Conservation (phyloP, 1,140 invertebrate genomes). For the Drosophila insularis region DNA sequence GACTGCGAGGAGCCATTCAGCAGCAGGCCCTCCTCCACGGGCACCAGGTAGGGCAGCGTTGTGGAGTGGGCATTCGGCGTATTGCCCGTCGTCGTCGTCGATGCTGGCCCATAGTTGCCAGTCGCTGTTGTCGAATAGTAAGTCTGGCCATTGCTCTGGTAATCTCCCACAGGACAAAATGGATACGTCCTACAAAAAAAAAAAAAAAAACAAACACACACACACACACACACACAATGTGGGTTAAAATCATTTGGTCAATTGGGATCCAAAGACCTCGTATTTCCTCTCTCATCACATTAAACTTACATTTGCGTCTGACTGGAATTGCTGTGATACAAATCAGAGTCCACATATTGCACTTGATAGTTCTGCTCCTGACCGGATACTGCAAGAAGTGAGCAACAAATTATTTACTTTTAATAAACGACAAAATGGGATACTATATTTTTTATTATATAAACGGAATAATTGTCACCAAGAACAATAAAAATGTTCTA, state of each 20-base stretch:
- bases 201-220: too few relatives aligned
- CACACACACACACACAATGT: background rate
- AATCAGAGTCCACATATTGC: slow-evolving; percentile 87
- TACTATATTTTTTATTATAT: too few relatives aligned
- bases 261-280: background rate
- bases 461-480: too few relatives aligned
- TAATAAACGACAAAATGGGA: too few relatives aligned
- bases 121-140: slow-evolving; percentile 84
- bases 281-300: slow-evolving; percentile 1
- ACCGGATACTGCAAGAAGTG: slow-evolving; percentile 77
- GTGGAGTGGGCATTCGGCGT: slow-evolving; percentile 84
- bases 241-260: slow-evolving; percentile 14
- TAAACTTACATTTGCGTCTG: slow-evolving; percentile 87
- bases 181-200: slow-evolving; percentile 88
- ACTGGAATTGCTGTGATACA: slow-evolving; percentile 84
- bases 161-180: slow-evolving; percentile 91
- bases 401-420: background rate
- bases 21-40: slow-evolving; percentile 85
- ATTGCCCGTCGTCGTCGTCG: slow-evolving; percentile 82
- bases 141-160: slow-evolving; percentile 84
- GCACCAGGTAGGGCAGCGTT: slow-evolving; percentile 85
- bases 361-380: slow-evolving; percentile 86
- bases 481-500: too few relatives aligned
- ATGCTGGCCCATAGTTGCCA: slow-evolving; percentile 83
- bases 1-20: slow-evolving; percentile 84